Conservation (phyloP, 2,113 vertebrate genomes). For the Crypturellus undulatus region DNA sequence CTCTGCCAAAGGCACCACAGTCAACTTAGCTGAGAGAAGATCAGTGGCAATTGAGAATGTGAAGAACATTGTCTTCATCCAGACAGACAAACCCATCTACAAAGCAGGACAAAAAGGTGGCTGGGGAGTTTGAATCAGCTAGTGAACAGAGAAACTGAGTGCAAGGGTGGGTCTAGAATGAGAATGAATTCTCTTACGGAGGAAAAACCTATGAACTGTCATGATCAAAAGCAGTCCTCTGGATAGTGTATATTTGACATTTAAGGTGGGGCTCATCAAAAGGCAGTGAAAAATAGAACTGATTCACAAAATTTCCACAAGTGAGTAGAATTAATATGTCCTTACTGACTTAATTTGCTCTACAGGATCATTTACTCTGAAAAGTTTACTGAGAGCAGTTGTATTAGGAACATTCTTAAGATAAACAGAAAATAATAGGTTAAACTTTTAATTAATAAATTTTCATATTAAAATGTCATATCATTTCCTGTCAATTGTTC, state of each 20-base stretch:
- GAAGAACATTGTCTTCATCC: conserved; percentile 45
- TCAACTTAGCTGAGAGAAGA: conserved; percentile 49
- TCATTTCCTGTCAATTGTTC: not conserved
- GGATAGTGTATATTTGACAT: not conserved
- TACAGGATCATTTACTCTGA: not conserved
- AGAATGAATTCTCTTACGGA: not conserved
- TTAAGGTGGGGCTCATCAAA: not conserved
- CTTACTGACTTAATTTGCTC: not conserved
- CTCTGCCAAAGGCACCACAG: conserved; percentile 43
- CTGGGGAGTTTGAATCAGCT: not conserved
- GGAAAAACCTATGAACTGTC: not conserved
- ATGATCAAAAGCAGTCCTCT: not conserved
- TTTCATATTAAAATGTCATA: not conserved
- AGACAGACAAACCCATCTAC: conserved; percentile 70
- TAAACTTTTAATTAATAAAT: not conserved
- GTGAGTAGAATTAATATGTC: not conserved
- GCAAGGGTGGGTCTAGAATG: not conserved
- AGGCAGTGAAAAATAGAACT: not conserved
- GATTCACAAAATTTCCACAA: not conserved
- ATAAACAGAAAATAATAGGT: not conserved
- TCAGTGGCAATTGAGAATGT: conserved; percentile 60
- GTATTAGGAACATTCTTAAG: not conserved
- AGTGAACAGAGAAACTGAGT: not conserved
- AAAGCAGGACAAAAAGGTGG: conserved; percentile 68
- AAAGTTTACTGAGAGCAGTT: not conserved